Evolutionary conservation across 2,888 invertebrate species (phyloP), one percentile per base, ranked within the genome.

Genomic region (Sinhomidia bicolor): DNA sequence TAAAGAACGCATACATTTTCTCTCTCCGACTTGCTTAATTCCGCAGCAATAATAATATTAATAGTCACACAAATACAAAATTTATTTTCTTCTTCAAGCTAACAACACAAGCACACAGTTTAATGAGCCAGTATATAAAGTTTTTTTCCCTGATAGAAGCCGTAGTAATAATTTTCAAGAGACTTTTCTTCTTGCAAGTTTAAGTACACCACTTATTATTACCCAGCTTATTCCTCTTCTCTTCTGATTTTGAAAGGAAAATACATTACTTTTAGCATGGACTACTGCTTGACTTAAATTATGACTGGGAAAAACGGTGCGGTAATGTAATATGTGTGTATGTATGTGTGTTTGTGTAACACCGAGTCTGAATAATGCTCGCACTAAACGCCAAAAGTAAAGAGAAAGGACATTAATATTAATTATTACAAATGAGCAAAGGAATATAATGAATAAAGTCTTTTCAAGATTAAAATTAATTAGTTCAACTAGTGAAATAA

Each of bases 391-490:
- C 51, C 65, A 32, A 68, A 51, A 85, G 79, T 65, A 47, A 68
- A 79, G 57, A 23, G 81, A 47, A 54, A 51, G 81, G 86, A 81
- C 86, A 86, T 86, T 80, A 86, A 86, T 86, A 86, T 86, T 86
- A 86, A 86, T 71, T 86, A 86, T 86, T 86, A 86, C 87, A 87
- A 87, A 87, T 81, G 71, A 86, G 86, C 17, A 86, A 65, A 68
- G 71, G 80, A 57, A 80, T 81, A 80, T 86, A 86, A 80, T 71
- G 81, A 87, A 81, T 87, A 81, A 87, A 87, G 87, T 54, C 87
- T 81, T 80, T 87, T 74, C 87, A 57, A 87, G 87, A 87, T 87
- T 87, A 87, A 87, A 87, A 87, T 87, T 87, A 87, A 87, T 87
- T 87, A 87, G 81, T 60, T 51, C 20, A 68, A 81, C 80, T 71